Percentiles rank a stretch among this genome's conserved stretches.
phyloP scores from a whole-genome alignment of 2,113 vertebrate species.

The Sylvietta virens region DNA sequence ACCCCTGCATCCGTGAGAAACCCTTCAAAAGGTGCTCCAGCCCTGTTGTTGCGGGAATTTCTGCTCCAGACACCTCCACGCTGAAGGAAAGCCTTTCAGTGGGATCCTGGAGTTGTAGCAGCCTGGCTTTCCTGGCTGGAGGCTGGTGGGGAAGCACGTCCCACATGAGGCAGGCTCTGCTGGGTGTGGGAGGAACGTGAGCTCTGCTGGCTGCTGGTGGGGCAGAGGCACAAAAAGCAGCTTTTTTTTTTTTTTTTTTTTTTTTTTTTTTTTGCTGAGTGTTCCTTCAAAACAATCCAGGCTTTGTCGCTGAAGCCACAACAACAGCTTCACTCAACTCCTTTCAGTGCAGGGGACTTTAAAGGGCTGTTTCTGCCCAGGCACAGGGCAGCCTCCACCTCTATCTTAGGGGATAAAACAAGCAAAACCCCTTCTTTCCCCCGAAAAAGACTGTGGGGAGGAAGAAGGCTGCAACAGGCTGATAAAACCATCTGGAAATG shows the following conservation, averaged over 20 bases:
- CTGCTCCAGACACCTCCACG: accelerated
- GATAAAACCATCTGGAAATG: neutral
- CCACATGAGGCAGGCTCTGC: neutral
- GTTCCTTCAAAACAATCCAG: slow-evolving; percentile 2
- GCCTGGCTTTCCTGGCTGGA: neutral
- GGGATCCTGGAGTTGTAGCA: accelerated
- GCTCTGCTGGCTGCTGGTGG: neutral
- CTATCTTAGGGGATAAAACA: neutral
- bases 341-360: neutral
- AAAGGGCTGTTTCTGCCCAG: neutral
- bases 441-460: neutral
- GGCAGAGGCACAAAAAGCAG: neutral
- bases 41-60: accelerated
- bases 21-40: neutral
- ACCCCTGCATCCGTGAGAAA: accelerated
- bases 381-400: neutral
- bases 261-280: neutral
- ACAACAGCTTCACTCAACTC: neutral
- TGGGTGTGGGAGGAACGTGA: neutral
- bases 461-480: neutral
- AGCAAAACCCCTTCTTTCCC: neutral
- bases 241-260: neutral
- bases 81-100: neutral
- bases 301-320: slow-evolving; percentile 37
- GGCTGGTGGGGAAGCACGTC: neutral